Evolutionary conservation across 2,888 invertebrate species (phyloP).

Genomic region (Argyresthia albistria): DNA sequence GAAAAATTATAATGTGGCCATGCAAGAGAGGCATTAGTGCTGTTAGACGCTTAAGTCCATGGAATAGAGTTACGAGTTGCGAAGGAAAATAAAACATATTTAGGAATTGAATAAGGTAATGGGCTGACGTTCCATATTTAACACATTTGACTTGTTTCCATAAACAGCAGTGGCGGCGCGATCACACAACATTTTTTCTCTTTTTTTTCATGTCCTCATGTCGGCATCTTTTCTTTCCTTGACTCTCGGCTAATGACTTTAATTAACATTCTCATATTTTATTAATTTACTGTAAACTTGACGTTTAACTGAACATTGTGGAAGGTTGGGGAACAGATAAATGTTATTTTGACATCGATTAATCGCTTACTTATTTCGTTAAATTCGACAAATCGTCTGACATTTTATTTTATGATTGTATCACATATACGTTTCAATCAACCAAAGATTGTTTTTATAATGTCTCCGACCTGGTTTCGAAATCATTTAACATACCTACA

Average conservation of each 20-base stretch:
- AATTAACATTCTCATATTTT: constrained; percentile 63
- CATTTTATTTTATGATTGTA: too few species aligned
- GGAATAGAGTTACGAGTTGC: constrained; percentile 47
- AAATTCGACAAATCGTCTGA: constrained; percentile 16
- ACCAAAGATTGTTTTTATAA: too few species aligned
- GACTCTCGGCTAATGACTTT: constrained; percentile 60
- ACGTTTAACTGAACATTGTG: constrained; percentile 30
- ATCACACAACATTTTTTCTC: constrained; percentile 47
- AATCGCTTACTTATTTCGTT: constrained; percentile 13
- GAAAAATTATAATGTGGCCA: constrained; percentile 61
- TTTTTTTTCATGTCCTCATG: constrained; percentile 29
- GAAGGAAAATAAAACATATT: constrained; percentile 47
- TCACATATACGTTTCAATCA: too few species aligned
- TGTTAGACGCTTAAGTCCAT: constrained; percentile 54
- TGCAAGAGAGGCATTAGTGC: constrained; percentile 56
- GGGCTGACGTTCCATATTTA: constrained; percentile 49
- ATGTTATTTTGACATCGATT: constrained; percentile 44
- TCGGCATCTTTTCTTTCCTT: constrained; percentile 51
- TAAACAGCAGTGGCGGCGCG: constrained; percentile 51
- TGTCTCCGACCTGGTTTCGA: too few species aligned
- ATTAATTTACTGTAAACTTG: constrained; percentile 47
- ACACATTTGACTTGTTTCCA: constrained; percentile 63
- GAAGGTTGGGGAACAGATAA: constrained; percentile 28
- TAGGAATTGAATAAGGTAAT: constrained; percentile 66
- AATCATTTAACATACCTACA: too few species aligned